Base-by-base conservation (phyloP, 2,888 invertebrate genomes). In the Drosophila affinis region DNA sequence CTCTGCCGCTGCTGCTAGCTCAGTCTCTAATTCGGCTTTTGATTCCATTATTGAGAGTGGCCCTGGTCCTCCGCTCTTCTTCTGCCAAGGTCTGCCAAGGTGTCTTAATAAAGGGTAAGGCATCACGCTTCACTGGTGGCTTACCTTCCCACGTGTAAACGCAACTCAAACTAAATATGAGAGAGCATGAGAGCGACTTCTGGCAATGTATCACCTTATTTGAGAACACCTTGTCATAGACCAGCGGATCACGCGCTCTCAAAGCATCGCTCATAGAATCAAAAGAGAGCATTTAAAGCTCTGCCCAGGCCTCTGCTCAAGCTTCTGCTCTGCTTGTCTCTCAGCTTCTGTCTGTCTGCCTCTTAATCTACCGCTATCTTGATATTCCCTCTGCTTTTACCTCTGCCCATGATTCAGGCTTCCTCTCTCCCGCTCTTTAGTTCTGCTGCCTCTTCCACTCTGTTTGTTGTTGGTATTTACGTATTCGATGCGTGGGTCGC, bases 381-480 rank as follows among this genome's bases (percentile, higher is more conserved):
- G 17, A 18, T 49, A n/a, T 48, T 12, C 7, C 39, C 18, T 3
- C 7, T 18, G 17, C 34, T 12, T 34, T 17, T n/a, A 52, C 9
- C 27, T 3, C 9, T 49, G 14, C 9, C 34, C 47, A 21, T 34
- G 39, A 48, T 27, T 48, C 21, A 18, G 9, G 9, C 12, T 21
- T 2, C 2, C 21, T 21, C 21, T 48, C 47, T n/a, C 29, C 9
- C n/a, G 10, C 24, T 2, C 44, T 51, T 17, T 7, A 2, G 2
- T 39, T 39, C 14, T 14, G 39, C 48, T 12, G 29, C 1, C 21
- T 10, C 18, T 14, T 10, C 3, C 48, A 27, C 10, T 18, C 32
- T 51, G 9, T 10, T 12, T 34, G 45, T 65, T 54, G 14, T 5
- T 21, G 12, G 54, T 72, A 74, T 81, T 74, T 85, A 65, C 74